Evolutionary conservation across 2,797 vertebrate genomes (phyloP), one percentile per base, ranked within the genome.

Genomic region (Cynopterus sphinx): DNA sequence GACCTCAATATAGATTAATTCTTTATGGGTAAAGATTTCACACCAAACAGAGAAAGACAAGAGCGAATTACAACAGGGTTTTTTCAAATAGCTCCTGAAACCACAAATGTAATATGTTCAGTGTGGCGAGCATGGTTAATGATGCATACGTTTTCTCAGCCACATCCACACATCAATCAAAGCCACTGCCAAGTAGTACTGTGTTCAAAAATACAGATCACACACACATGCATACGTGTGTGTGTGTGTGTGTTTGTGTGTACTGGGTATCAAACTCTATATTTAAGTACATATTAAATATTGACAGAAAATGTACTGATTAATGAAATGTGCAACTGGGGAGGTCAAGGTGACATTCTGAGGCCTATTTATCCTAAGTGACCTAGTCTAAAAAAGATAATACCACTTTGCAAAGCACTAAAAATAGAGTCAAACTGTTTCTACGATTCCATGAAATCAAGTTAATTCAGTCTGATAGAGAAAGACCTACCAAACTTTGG

Each of bases 41-140:
- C 55, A 82, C 31, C 10, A 78, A 89, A 92, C 28, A 90, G 57
- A 87, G 41, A 95, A 65, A 43, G 28, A 91, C 21, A 94, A 93
- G 43, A 90, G 13, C 11, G 63, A 96, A 90, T 91, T 86, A 41
- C 3, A 75, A 61, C 3, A 79, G 57, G 4, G 59, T 10, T 13
- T 89, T 93, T 73, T 81, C 49, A 84, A 94, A 70, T 24, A 78
- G 26, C 13, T 67, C 43, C 49, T 91, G 33, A 8, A 85, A 51
- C 21, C 9, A 93, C 49, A 94, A 39, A 41, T 67, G 4, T 53
- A n/a, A 43, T 81, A 46, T 7, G 19, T 67, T 88, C 26, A 49
- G 24, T 46, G 24, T 93, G 36, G 79, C 9, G 85, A 97, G 26
- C 12, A n/a, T 71, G 59, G 26, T 19, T 95, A 95, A 83, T 26